Evolutionary conservation across 2,113 vertebrate species (phyloP).

Genomic region (Xiphorhynchus elegans): DNA sequence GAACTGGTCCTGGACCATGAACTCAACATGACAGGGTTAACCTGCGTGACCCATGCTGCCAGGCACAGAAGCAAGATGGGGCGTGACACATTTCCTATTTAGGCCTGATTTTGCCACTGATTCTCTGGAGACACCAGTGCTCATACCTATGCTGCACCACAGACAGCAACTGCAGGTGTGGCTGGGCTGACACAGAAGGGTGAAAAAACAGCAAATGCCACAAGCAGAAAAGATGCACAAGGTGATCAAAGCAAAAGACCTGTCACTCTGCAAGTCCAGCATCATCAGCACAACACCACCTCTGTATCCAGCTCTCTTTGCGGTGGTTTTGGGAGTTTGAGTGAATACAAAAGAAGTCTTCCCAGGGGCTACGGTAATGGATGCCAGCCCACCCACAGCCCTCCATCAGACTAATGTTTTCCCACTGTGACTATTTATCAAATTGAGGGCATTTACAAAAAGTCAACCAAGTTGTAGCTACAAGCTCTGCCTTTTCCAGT

Average conservation of each 20-base stretch:
- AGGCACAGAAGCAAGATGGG: neutral
- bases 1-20: neutral
- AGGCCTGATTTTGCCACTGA: neutral
- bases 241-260: neutral
- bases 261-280: neutral
- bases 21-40: neutral
- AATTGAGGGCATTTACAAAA: constrained; percentile 4
- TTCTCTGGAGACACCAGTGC: neutral
- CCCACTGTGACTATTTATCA: constrained; percentile 16
- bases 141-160: neutral
- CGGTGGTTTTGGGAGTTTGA: neutral
- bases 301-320: neutral
- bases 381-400: neutral
- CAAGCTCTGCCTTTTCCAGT: neutral
- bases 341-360: neutral
- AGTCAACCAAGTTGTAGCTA: constrained; percentile 25
- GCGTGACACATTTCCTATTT: neutral
- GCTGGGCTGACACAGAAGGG: neutral
- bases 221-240: neutral
- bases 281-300: neutral
- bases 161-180: neutral
- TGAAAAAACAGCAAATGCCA: neutral
- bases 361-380: neutral
- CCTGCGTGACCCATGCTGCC: too few species aligned
- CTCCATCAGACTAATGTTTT: neutral